Base-by-base conservation (phyloP, 2,113 vertebrate species). In the Origma solitaria region DNA sequence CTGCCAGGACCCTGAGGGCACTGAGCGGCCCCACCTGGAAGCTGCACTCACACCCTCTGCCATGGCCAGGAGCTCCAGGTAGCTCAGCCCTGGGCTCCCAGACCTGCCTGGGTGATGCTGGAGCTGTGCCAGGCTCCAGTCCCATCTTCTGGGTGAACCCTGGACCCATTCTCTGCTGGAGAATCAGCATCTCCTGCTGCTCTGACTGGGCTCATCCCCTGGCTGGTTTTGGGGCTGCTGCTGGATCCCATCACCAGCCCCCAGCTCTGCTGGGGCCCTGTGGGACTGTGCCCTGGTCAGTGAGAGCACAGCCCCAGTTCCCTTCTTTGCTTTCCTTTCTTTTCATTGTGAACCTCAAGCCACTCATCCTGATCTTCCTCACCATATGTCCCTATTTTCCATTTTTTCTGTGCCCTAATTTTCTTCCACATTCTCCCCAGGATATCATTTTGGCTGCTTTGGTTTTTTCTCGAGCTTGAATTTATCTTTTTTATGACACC, bases 381-480 rank as follows among this genome's bases (percentile, higher is more conserved):
- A 69, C 11, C 19, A 12, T 19, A 49, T 0, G 0, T 16, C 38
- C 10, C 22, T 54, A 28, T n/a, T 71, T 42, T 61, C 2, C 2
- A 25, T 49, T 72, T 49, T 53, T 88, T 27, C 71, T 76, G 28
- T 21, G 9, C 49, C n/a, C 22, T 65, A 28, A 20, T 54, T 84
- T 82, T 83, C 28, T 83, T 83, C 45, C 25, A 9, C 27, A 4
- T 71, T 50, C 33, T 84, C 40, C 47, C 13, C 53, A 45, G 10
- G 23, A 68, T 13, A 69, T n/a, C 1, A 0, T 70, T 92, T n/a
- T 57, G 25, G 21, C 16, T 11, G 60, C 73, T 82, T 68, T 79
- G 19, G 8, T 94, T 40, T 92, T 73, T 57, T 35, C 44, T 73
- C 45, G 70, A 17, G 25, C 15, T 78, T 66, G 35, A 81, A 70